Evolutionary conservation across 2,888 invertebrate genomes (phyloP).

Genomic region (Shargacucullia verbasci): DNA sequence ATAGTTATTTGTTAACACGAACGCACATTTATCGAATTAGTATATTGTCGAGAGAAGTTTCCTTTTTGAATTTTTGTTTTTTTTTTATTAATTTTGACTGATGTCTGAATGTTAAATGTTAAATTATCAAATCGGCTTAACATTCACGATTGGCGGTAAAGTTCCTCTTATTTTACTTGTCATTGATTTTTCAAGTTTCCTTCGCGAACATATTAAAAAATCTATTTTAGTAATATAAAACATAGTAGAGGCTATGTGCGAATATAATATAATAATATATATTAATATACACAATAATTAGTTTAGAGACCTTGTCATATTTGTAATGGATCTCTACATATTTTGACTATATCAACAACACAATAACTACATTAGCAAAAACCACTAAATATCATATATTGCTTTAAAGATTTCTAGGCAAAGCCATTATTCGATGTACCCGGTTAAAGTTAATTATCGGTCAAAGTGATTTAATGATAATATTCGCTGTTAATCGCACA

Average conservation of each 20-base stretch:
- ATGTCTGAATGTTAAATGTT: conserved; percentile 5
- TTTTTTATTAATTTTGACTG: conserved; percentile 23
- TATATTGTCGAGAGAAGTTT: conserved; percentile 27
- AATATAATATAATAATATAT: too few species aligned
- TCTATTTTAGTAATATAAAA: conserved; percentile 1
- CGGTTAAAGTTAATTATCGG: conserved; percentile 4
- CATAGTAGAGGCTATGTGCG: not conserved
- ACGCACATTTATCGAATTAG: conserved; percentile 48
- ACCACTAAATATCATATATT: too few species aligned
- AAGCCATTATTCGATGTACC: conserved; percentile 13
- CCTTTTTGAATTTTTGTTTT: conserved; percentile 23
- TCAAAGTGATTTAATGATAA: conserved; percentile 17
- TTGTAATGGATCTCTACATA: too few species aligned
- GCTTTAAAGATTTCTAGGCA: not conserved
- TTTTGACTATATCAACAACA: too few species aligned
- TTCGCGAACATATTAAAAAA: conserved; percentile 26
- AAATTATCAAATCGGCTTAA: conserved; percentile 6
- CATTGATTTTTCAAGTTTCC: conserved; percentile 11
- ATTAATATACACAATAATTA: too few species aligned
- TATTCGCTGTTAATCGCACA: conserved; percentile 38
- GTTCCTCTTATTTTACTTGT: conserved; percentile 31
- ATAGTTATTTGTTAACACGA: conserved; percentile 50
- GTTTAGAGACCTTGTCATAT: too few species aligned
- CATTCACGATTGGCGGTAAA: conserved; percentile 23
- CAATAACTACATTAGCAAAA: too few species aligned